Percentiles rank a stretch among this genome's conserved stretches.
Conservation (phyloP, 1,140 invertebrate genomes). For the Helicoverpa zea region DNA sequence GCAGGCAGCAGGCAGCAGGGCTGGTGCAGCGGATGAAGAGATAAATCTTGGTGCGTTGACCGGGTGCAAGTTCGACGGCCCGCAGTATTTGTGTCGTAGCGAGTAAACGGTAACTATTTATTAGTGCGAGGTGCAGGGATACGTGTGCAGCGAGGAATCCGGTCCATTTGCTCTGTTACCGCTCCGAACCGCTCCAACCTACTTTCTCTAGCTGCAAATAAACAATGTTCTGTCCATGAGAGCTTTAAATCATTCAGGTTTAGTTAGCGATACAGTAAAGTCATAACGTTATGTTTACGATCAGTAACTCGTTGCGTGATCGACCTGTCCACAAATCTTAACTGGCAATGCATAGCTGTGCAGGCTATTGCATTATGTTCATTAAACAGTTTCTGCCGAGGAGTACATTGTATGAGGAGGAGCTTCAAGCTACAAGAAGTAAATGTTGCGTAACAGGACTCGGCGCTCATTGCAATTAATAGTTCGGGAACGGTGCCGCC, state of each 20-base stretch:
- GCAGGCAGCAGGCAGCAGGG: constrained; percentile 33
- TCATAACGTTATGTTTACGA: neutral
- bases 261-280: neutral
- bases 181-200: constrained; percentile 30
- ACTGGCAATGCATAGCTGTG: neutral
- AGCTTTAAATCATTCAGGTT: constrained; percentile 31
- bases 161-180: constrained; percentile 34
- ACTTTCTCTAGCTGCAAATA: constrained; percentile 37
- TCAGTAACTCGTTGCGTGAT: neutral
- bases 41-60: constrained; percentile 68
- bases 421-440: neutral
- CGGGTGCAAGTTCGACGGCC: constrained; percentile 65
- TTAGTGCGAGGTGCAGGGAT: constrained; percentile 48
- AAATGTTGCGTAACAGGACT: neutral
- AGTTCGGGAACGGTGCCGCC: constrained; percentile 9
- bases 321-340: neutral
- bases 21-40: constrained; percentile 56
- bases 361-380: neutral
- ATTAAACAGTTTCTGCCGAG: neutral
- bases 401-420: neutral
- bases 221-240: constrained; percentile 32
- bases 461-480: constrained; percentile 18
- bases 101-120: constrained; percentile 72
- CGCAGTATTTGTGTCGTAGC: constrained; percentile 54
- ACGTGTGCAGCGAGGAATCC: constrained; percentile 21